Conservation (phyloP, 2,113 vertebrate genomes). For the Todiramphus chloris region DNA sequence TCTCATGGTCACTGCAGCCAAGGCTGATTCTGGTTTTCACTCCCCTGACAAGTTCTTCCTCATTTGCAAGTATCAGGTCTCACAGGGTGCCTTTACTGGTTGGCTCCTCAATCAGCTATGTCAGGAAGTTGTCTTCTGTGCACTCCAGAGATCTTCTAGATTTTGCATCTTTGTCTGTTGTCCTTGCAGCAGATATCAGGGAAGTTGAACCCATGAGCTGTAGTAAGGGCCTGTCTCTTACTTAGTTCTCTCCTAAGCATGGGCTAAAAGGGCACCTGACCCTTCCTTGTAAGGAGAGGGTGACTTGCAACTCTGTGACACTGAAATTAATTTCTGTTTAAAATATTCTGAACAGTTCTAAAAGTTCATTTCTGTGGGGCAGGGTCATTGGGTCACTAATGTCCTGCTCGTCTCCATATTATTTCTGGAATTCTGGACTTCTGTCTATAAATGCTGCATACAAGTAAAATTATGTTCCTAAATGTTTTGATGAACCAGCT, state of each 20-base stretch:
- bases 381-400: neutral
- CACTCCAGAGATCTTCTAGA: too few relatives aligned
- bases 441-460: neutral
- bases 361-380: neutral
- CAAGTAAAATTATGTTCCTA: neutral
- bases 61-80: too few relatives aligned
- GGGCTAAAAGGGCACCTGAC: neutral
- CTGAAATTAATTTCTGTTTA: neutral
- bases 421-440: neutral
- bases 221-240: neutral
- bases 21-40: too few relatives aligned
- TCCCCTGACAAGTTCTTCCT: too few relatives aligned
- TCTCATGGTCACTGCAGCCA: too few relatives aligned
- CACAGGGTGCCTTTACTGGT: too few relatives aligned
- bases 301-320: neutral
- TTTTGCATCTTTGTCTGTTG: too few relatives aligned
- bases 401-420: neutral
- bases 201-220: neutral
- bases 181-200: too few relatives aligned
- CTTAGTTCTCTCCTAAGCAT: neutral
- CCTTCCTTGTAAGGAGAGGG: neutral
- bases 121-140: too few relatives aligned
- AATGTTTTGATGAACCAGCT: neutral
- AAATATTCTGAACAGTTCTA: neutral
- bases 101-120: too few relatives aligned